phyloP scores from a whole-genome alignment of 2,888 invertebrate genomes.

The Leucophenga maculata region DNA sequence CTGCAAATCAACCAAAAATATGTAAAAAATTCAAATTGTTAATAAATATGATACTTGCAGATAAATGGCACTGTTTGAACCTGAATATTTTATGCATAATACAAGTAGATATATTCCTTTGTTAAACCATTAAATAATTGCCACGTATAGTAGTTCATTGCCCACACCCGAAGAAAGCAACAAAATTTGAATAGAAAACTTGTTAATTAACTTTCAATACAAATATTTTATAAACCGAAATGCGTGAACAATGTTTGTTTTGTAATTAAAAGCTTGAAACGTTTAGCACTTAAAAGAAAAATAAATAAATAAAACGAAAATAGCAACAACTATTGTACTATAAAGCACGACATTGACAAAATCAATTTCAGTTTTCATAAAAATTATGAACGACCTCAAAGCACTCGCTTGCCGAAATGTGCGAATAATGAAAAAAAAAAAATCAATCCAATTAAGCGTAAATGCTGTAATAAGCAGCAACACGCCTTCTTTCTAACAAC shows the following conservation, averaged over 20 bases:
- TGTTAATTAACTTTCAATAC: no score
- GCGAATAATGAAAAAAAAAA: slow-evolving; percentile 40
- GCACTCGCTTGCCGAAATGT: background rate
- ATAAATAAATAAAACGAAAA: slow-evolving; percentile 3
- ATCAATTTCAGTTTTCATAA: background rate
- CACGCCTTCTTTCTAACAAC: slow-evolving; percentile 32
- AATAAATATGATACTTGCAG: no score
- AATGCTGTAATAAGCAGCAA: slow-evolving; percentile 41
- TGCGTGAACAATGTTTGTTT: background rate
- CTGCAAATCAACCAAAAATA: no score
- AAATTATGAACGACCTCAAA: slow-evolving; percentile 9
- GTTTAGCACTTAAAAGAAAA: slow-evolving; percentile 13
- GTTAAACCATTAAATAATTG: no score
- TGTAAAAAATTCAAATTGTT: no score
- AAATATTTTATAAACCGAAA: no score
- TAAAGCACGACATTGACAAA: slow-evolving; percentile 39
- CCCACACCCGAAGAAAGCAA: no score
- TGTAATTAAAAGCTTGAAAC: background rate
- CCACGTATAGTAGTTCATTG: no score
- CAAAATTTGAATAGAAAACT: no score
- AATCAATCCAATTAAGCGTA: slow-evolving; percentile 60
- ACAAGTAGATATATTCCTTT: no score
- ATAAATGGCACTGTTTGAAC: no score
- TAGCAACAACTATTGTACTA: background rate
- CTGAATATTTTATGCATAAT: no score